A percentile compares a stretch with the other conserved stretches of the same genome.
Conservation (phyloP, 1,140 invertebrate genomes). For the Drosophila oshimai region DNA sequence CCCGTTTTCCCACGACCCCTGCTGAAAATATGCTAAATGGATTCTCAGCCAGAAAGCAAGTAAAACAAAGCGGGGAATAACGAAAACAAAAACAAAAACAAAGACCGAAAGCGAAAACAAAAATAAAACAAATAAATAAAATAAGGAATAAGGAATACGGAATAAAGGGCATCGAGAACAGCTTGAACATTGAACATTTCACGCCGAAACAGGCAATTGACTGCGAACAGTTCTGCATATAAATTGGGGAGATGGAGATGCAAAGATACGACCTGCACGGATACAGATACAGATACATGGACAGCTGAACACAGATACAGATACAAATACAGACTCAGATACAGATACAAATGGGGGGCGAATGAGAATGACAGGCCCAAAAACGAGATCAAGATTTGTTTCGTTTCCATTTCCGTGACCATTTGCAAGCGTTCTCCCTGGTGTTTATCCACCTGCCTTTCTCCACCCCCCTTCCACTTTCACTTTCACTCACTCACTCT, state of each 20-base stretch:
- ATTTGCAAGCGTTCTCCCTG: slow-evolving; percentile 34
- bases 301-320: background rate
- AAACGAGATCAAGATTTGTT: slow-evolving; percentile 59
- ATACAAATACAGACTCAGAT: background rate
- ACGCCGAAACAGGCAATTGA: slow-evolving; percentile 46
- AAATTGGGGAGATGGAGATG: slow-evolving; percentile 20
- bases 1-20: background rate
- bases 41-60: background rate
- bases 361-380: slow-evolving; percentile 18
- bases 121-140: slow-evolving; percentile 29
- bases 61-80: slow-evolving; percentile 1
- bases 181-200: slow-evolving; percentile 25
- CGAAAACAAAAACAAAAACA: background rate
- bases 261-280: background rate
- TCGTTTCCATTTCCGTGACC: slow-evolving; percentile 57
- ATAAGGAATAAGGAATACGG: background rate
- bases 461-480: background rate
- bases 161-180: too few species aligned
- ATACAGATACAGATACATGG: background rate
- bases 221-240: slow-evolving; percentile 40
- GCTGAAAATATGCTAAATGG: slow-evolving; percentile 13
- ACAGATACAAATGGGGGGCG: background rate
- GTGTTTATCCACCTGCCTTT: slow-evolving; percentile 40
- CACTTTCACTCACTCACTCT: background rate
- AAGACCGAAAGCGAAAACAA: background rate